Base-by-base conservation (phyloP, 1,140 invertebrate species). In the Thrips palmi region DNA sequence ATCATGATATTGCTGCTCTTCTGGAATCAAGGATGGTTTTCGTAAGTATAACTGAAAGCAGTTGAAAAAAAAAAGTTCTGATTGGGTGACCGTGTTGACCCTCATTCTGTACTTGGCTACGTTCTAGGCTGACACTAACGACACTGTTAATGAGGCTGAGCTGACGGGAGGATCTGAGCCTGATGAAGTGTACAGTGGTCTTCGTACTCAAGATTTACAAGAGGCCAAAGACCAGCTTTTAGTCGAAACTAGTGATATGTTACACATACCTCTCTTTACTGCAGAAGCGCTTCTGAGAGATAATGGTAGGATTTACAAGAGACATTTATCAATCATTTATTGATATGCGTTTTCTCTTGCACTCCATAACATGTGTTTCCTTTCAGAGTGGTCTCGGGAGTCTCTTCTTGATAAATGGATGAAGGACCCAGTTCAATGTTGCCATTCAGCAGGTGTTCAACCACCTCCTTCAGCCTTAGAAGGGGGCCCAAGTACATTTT, bases 161-260 rank as follows among this genome's bases (percentile, higher is more conserved):
- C 40, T 58, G 6, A 41, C 45, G 29, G 46, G 55, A 5, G 49
- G 46, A 21, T 40, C 20, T 10, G 59, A 58, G 24, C 54, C 56
- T 37, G 62, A 65, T 17, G 64, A 74, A 52, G 64, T 67, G 12
- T 76, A 75, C 52, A 67, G 63, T 47, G 74, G 74, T 1, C 50
- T 79, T 27, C 52, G 70, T 20, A 66, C 71, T 33, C 73, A 77
- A 52, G 74, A 80, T 51, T 54, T 80, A n/a, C 74, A 77, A 48
- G 74, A 78, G 54, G 73, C 74, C 19, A 79, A 78, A 52, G 75
- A 79, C 50, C 69, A 76, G 46, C 53, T 80, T 28, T 51, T 79
- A 10, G 74, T 78, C 14, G 75, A 78, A 54, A 78, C 75, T 10
- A 71, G 74, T 15, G 74, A 79, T 54, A 78, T 78, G 74, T 57